These are phyloP conservation scores for Phalera bucephala DNA, from an alignment of 2,888 invertebrate species.

Conservation along the genomic window DNA sequence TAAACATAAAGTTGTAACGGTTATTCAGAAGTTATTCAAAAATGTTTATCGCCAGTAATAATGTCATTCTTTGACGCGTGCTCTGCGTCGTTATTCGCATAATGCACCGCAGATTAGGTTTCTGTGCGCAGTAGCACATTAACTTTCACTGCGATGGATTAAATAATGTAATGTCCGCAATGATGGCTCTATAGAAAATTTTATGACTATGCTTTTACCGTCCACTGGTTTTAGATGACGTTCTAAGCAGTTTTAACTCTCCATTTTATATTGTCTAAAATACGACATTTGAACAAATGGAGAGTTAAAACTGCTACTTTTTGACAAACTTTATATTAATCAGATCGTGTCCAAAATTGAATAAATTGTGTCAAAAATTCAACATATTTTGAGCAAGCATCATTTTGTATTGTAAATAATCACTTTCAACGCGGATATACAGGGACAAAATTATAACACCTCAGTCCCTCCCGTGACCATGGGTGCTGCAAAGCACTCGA, in stretches of 20 bases:
- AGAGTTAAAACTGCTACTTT: too few relatives aligned
- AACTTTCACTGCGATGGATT: slow-evolving; percentile 33
- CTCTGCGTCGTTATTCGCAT: slow-evolving; percentile 9
- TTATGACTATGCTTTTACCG: slow-evolving; percentile 1
- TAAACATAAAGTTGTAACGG: slow-evolving; percentile 13
- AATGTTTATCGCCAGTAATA: slow-evolving; percentile 8
- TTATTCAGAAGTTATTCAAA: slow-evolving; percentile 8
- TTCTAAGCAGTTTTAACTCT: background rate
- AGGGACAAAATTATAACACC: too few relatives aligned
- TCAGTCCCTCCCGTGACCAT: too few relatives aligned
- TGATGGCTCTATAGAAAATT: slow-evolving; percentile 8
- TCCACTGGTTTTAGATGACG: slow-evolving; percentile 1
- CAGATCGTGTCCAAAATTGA: too few relatives aligned
- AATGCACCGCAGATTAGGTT: slow-evolving; percentile 16
- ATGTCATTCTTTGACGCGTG: slow-evolving; percentile 1
- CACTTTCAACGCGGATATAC: too few relatives aligned
- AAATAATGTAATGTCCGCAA: slow-evolving; percentile 22
- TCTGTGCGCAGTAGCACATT: slow-evolving; percentile 10
- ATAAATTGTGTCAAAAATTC: too few relatives aligned
- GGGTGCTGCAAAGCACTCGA: too few relatives aligned
- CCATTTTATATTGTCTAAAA: too few relatives aligned
- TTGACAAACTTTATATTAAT: too few relatives aligned
- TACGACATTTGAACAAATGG: too few relatives aligned
- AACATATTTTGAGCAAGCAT: too few relatives aligned
- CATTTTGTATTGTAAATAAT: too few relatives aligned